Evolutionary conservation across 1,140 invertebrate genomes (phyloP), one percentile per base, ranked within the genome.

Genomic region (Phortica variegata): DNA sequence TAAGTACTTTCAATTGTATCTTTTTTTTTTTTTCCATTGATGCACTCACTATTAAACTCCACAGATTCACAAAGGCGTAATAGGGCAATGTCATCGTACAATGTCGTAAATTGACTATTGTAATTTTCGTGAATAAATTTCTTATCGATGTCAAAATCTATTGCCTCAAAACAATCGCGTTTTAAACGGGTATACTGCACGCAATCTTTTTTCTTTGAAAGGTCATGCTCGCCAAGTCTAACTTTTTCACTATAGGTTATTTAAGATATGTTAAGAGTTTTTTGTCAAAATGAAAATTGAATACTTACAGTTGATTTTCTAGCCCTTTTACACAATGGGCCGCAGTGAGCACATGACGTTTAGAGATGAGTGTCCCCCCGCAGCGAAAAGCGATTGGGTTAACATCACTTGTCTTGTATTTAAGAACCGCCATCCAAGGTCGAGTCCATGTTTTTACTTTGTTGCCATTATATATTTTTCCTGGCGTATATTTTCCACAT

Each of bases 11-110:
- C 9, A 6, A 7, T 7, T 31, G 7, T 31, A 12, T 12, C 7
- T 7, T 8, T 8, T 32, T 21, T 7, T 29, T 4, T 2, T n/a
- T n/a, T 9, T n/a, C n/a, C n/a, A n/a, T n/a, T n/a, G n/a, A n/a
- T n/a, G 5, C 2, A 36, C 56, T 46, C 44, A 66, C 62, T 66
- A 6, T 66, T 50, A 17, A 68, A 60, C 2, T 19, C 34, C 3
- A 68, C 54, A 12, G 34, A 62, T 6, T 12, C 10, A 8, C 61
- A 65, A 1, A 69, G 52, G 8, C 65, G 65, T 31, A 89, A 49
- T 7, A 89, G 56, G 0, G 85, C 87, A 36, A 89, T 85, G 59
- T 89, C 87, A 59, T 87, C 81, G n/a, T 65, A n/a, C n/a, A n/a
- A n/a, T n/a, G n/a, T 60, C 26, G 83, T 80, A 17, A 77, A 73